Evolutionary conservation across 2,113 vertebrate genomes (phyloP), one percentile per base, ranked within the genome.

Genomic region (Verasper variegatus): DNA sequence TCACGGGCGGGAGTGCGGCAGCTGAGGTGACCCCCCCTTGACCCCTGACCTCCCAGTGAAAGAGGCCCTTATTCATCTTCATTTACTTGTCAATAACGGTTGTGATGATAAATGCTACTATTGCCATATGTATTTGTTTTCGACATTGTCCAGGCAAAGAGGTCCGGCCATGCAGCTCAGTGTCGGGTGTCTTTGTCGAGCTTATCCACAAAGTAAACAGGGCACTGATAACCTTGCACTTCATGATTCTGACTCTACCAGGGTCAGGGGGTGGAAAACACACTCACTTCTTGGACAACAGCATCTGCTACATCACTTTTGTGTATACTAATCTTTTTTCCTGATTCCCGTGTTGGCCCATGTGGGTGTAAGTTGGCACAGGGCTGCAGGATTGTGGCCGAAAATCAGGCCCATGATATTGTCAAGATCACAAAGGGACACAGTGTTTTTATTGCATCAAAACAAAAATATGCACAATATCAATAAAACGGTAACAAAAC

Each of bases 201-300:
- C 66, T 66, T 78, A 85, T 90, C 84, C 76, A 17, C 76, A 69
- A 57, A 63, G 73, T 68, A 71, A 88, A 86, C 79, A 82, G 18
- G 58, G 18, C 15, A 54, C 31, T 78, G 76, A 85, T 86, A 83
- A 66, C 58, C 47, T 68, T 59, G 57, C 67, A 47, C 81, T 79
- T 80, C 20, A 55, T 74, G 55, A 63, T 47, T 26, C 54, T 10
- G 35, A 69, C 69, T 66, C 60, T 21, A 5, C 35, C 35, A 10
- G 35, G 35, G 42, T 45, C 42, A 15, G 56, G n/a, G 55, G 55
- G 59, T 56, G 1, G 58, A 49, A 31, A 74, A 64, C 57, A 62
- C 35, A 68, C 17, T 0, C n/a, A 24, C 52, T 37, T 71, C 47
- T 42, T 24, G 37, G 47, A 60, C 47, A 58, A 62, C 40, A 68